Evolutionary conservation across 2,888 invertebrate species (phyloP).

Genomic region (Eupeodes latifasciatus): DNA sequence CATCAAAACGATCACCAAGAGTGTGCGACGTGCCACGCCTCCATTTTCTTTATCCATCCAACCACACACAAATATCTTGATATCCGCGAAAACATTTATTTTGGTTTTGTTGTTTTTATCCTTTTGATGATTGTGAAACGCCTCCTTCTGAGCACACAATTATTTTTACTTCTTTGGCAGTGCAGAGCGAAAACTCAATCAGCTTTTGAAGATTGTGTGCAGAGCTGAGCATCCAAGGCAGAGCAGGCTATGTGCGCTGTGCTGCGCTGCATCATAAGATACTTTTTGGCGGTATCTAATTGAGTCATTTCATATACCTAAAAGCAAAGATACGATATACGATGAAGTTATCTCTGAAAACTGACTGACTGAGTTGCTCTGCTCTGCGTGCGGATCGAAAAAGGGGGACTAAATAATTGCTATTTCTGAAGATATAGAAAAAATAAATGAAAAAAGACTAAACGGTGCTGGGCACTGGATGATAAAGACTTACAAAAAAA

Average conservation of each 20-base stretch:
- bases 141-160: conserved; percentile 60
- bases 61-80: conserved; percentile 70
- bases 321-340: conserved; percentile 26
- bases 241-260: neutral
- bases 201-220: conserved; percentile 24
- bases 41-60: conserved; percentile 43
- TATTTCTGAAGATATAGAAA: conserved; percentile 45
- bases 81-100: conserved; percentile 53
- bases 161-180: conserved; percentile 46
- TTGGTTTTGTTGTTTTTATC: conserved; percentile 5
- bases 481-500: conserved; percentile 8
- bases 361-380: neutral
- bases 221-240: too few relatives aligned
- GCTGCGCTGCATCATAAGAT: conserved; percentile 22
- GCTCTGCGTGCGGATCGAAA: conserved; percentile 38
- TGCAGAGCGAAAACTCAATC: conserved; percentile 50
- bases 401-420: conserved; percentile 65
- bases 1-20: conserved; percentile 26
- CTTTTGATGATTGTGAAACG: conserved; percentile 37
- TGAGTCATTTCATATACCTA: conserved; percentile 77
- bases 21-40: conserved; percentile 61
- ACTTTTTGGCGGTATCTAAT: conserved; percentile 76
- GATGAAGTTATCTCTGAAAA: conserved; percentile 64
- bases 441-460: neutral
- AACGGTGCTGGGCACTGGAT: conserved; percentile 25